These are phyloP conservation scores for Helicoverpa zea DNA, from an alignment of 1,140 invertebrate genomes.

Conservation along the genomic window DNA sequence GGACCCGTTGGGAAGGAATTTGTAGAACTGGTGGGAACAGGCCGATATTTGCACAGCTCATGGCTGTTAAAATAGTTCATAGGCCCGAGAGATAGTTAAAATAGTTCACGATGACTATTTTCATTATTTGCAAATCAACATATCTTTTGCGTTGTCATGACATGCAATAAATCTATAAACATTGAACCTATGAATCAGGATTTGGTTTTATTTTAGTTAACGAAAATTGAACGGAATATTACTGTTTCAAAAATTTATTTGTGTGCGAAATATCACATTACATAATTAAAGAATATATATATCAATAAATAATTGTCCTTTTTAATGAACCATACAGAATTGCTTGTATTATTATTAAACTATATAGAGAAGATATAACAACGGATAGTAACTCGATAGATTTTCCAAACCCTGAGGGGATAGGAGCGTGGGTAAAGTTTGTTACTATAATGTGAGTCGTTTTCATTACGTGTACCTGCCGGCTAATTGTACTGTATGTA, in stretches of 20 bases:
- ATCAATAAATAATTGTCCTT: not conserved
- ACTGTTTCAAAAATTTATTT: not conserved
- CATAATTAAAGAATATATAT: not conserved
- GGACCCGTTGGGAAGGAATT: too few relatives aligned
- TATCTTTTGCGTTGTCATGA: not conserved
- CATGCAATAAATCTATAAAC: not conserved
- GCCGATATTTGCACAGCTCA: not conserved
- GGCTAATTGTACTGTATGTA: slow-evolving; percentile 17
- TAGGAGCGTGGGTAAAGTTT: slow-evolving; percentile 30
- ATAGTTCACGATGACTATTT: not conserved
- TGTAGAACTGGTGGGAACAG: too few relatives aligned
- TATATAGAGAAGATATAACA: slow-evolving; percentile 5
- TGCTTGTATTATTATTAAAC: slow-evolving; percentile 9
- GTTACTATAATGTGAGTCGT: slow-evolving; percentile 30
- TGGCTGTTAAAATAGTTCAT: too few relatives aligned
- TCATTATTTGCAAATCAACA: not conserved
- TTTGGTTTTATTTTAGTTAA: too few relatives aligned
- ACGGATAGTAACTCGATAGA: slow-evolving; percentile 8
- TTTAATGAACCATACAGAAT: not conserved
- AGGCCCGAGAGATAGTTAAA: not conserved
- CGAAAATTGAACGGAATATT: too few relatives aligned
- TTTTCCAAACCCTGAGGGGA: slow-evolving; percentile 8
- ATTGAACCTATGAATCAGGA: too few relatives aligned
- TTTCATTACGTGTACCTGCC: slow-evolving; percentile 16
- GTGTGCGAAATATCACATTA: too few relatives aligned